Evolutionary conservation across 2,797 vertebrate species (phyloP).

Genomic region (Carcharodon carcharias): DNA sequence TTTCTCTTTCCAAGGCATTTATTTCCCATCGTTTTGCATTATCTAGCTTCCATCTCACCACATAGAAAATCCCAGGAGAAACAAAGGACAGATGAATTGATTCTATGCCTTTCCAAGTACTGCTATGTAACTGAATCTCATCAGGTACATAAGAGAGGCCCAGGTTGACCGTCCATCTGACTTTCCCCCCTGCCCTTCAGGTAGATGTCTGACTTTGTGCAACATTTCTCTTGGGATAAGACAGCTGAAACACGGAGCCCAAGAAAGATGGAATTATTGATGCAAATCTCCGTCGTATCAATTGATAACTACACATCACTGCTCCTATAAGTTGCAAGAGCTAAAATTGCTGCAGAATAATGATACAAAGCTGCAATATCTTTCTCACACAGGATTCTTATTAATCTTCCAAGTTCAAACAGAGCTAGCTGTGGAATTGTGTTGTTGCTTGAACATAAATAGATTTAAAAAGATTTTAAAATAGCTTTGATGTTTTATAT

Average conservation of each 20-base stretch:
- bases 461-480: not conserved
- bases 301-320: not conserved
- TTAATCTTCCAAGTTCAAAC: not conserved
- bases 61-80: slow-evolving; percentile 7
- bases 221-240: not conserved
- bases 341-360: not conserved
- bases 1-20: not conserved
- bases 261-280: too few relatives aligned
- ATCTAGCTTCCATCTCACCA: not conserved
- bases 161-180: not conserved
- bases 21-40: not conserved
- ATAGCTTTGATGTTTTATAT: not conserved
- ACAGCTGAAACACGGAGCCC: not conserved
- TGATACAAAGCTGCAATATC: not conserved
- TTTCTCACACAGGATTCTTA: not conserved
- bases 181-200: not conserved
- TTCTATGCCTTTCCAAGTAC: not conserved
- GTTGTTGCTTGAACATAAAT: not conserved
- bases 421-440: not conserved
- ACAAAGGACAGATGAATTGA: not conserved
- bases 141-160: not conserved
- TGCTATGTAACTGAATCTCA: slow-evolving; percentile 2
- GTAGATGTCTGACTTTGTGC: not conserved
- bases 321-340: not conserved
- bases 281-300: not conserved